A percentile compares a stretch with the other conserved stretches of the same genome.
These are phyloP conservation scores for Blastomussa wellsi DNA, from an alignment of 92 coral and sea anemone species.

Conservation along the genomic window DNA sequence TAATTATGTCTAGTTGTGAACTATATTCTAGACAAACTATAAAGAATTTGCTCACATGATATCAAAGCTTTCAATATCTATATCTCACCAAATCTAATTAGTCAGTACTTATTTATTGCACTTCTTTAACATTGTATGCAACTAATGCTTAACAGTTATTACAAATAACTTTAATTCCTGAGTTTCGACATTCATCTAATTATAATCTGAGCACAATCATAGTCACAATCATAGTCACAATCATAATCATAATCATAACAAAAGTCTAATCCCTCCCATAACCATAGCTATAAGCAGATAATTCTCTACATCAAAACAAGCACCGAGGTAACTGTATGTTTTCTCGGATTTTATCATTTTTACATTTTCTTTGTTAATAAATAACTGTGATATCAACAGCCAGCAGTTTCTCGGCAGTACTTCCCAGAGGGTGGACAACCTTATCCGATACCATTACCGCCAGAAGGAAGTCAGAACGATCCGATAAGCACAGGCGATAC, in stretches of 20 bases:
- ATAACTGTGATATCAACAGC: conserved; percentile 27
- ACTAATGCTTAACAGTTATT: background rate
- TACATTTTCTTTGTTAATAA: background rate
- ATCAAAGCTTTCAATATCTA: background rate
- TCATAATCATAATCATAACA: background rate
- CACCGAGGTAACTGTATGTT: no score
- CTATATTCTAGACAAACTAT: background rate
- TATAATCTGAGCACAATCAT: background rate
- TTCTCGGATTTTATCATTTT: no score
- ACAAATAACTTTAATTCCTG: background rate
- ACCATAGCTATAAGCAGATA: background rate
- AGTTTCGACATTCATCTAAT: background rate
- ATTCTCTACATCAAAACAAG: background rate
- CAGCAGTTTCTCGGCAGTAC: conserved; percentile 22
- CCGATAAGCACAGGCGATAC: conserved; percentile 9
- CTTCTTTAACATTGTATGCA: background rate
- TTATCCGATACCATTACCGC: conserved; percentile 77
- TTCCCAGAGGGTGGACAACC: conserved; percentile 73
- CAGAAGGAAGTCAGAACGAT: conserved; percentile 76
- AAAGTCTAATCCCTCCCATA: background rate
- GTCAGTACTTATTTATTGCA: background rate
- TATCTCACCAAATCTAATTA: background rate
- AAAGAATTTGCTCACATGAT: background rate
- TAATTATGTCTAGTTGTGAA: background rate
- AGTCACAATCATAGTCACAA: background rate